These are phyloP conservation scores for Mirza zaza DNA, from an alignment of 2,113 vertebrate genomes.

Conservation along the genomic window DNA sequence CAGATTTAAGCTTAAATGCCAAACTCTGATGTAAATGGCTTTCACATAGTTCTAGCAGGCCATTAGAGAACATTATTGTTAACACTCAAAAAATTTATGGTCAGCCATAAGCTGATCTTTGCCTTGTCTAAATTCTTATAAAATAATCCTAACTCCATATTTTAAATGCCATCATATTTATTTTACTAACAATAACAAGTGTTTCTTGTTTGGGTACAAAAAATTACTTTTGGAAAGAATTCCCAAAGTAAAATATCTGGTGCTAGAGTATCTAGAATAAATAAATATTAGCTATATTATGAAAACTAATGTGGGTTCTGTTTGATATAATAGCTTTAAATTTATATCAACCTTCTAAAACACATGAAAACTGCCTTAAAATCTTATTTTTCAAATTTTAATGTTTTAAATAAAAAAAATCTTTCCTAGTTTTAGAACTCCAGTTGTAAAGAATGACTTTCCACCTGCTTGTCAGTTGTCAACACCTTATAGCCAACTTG, in stretches of 20 bases:
- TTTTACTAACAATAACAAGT: conserved; percentile 29
- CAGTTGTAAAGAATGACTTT: conserved; percentile 87
- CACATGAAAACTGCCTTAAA: background rate
- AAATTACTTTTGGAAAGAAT: conserved; percentile 37
- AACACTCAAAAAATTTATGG: background rate
- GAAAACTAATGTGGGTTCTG: conserved; percentile 23
- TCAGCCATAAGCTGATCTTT: background rate
- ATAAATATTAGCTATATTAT: background rate
- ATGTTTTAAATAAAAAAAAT: conserved; percentile 35
- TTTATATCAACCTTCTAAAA: background rate
- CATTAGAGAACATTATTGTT: background rate
- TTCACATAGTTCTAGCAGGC: background rate
- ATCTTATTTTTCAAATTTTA: conserved; percentile 28
- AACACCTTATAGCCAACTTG: conserved; percentile 83
- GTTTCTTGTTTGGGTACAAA: background rate
- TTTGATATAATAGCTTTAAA: background rate
- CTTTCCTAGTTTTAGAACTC: conserved; percentile 89
- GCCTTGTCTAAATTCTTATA: conserved; percentile 15
- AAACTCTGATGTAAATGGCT: background rate
- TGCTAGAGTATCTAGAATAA: background rate
- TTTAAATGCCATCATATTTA: conserved; percentile 37
- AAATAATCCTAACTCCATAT: background rate
- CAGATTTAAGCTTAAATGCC: background rate
- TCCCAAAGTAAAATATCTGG: background rate
- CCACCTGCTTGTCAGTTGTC: conserved; percentile 81